Evolutionary conservation across 2,888 invertebrate species (phyloP).

Genomic region (Corbicula japonica): DNA sequence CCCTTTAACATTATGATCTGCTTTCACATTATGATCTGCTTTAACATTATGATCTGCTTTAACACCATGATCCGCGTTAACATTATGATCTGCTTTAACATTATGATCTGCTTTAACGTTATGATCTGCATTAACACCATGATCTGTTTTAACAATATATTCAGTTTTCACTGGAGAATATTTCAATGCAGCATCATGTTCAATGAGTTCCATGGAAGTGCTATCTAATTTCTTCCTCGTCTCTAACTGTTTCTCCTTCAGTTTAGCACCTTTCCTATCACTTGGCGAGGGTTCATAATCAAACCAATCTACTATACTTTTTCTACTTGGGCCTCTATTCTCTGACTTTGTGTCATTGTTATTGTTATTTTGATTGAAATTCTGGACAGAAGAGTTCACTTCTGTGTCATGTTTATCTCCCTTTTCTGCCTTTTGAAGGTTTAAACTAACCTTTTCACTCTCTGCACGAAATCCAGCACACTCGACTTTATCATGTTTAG

Average conservation of each 20-base stretch:
- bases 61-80: too few relatives aligned
- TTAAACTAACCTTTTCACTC: neutral
- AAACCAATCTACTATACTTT: slow-evolving; percentile 66
- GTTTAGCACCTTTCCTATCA: neutral
- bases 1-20: too few relatives aligned
- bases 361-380: neutral
- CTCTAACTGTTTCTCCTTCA: slow-evolving; percentile 36
- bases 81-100: too few relatives aligned
- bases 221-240: slow-evolving; percentile 26
- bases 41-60: too few relatives aligned
- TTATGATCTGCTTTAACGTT: too few relatives aligned
- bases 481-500: neutral
- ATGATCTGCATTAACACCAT: neutral
- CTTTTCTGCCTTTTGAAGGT: neutral
- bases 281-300: slow-evolving; percentile 55
- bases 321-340: slow-evolving; percentile 42
- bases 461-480: neutral
- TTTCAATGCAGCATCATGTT: slow-evolving; percentile 25
- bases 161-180: slow-evolving; percentile 8
- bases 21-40: too few relatives aligned
- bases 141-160: neutral
- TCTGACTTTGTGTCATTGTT: neutral
- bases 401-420: neutral
- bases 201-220: slow-evolving; percentile 36
- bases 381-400: neutral